Evolutionary conservation across 2,888 invertebrate genomes (phyloP).

Genomic region (Volucella zonaria): DNA sequence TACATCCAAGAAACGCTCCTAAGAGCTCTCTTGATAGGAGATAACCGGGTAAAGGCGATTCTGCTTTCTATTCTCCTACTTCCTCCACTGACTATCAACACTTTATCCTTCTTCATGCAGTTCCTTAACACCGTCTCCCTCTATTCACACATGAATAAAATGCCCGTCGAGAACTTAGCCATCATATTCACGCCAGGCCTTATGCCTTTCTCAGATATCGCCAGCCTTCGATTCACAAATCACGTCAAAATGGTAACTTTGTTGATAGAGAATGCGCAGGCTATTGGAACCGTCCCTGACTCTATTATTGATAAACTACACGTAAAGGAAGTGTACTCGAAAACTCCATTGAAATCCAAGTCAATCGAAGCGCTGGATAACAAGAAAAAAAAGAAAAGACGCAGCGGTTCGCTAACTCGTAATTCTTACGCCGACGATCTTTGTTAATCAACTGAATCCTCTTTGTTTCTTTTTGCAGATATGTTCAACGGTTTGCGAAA

Average conservation of each 20-base stretch:
- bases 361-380: constrained; percentile 77
- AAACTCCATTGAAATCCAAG: constrained; percentile 62
- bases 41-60: constrained; percentile 84
- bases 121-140: constrained; percentile 84
- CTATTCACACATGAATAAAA: constrained; percentile 89
- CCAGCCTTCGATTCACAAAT: constrained; percentile 86
- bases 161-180: constrained; percentile 92
- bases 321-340: constrained; percentile 70
- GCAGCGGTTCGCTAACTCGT: constrained; percentile 94
- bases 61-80: constrained; percentile 88
- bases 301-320: constrained; percentile 83
- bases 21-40: constrained; percentile 86
- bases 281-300: constrained; percentile 89
- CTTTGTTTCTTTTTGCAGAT: constrained; percentile 83
- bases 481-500: constrained; percentile 90
- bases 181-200: constrained; percentile 93
- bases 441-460: constrained; percentile 69
- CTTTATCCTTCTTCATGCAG: constrained; percentile 92
- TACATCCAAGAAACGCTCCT: constrained; percentile 89
- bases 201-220: constrained; percentile 87
- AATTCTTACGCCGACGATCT: constrained; percentile 77
- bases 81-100: constrained; percentile 90
- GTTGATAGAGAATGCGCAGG: constrained; percentile 89
- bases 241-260: constrained; percentile 89
- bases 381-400: constrained; percentile 89